Evolutionary conservation across 2,113 vertebrate genomes (phyloP).

Genomic region (Actinemys pallida): DNA sequence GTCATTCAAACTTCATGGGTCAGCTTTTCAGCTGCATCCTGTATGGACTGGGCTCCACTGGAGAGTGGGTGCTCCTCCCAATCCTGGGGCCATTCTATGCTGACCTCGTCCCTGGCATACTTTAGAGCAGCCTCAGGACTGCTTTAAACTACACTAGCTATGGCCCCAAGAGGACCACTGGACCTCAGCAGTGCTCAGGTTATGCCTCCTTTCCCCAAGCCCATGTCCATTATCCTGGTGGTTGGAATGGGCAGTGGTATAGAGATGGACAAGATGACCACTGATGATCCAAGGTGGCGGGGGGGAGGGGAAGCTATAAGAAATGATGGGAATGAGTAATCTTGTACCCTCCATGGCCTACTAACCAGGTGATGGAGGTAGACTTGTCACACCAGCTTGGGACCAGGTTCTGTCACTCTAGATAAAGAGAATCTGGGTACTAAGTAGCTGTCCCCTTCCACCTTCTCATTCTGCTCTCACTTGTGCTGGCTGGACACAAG

Average conservation of each 20-base stretch:
- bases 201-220: not conserved
- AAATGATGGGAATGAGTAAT: too few species aligned
- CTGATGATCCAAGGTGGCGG: not conserved
- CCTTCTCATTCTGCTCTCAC: not conserved
- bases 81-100: not conserved
- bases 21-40: not conserved
- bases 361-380: not conserved
- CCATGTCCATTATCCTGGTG: not conserved
- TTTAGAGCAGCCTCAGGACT: not conserved
- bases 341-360: not conserved
- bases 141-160: not conserved
- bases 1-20: not conserved
- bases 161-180: not conserved
- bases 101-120: not conserved
- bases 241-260: not conserved
- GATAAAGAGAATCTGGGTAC: not conserved
- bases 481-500: not conserved
- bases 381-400: not conserved
- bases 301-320: too few species aligned
- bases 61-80: not conserved
- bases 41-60: not conserved
- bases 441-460: not conserved
- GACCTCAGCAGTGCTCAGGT: not conserved
- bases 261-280: not conserved
- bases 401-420: not conserved